Evolutionary conservation across 2,797 vertebrate genomes (phyloP).

Genomic region (Hirundo rustica): DNA sequence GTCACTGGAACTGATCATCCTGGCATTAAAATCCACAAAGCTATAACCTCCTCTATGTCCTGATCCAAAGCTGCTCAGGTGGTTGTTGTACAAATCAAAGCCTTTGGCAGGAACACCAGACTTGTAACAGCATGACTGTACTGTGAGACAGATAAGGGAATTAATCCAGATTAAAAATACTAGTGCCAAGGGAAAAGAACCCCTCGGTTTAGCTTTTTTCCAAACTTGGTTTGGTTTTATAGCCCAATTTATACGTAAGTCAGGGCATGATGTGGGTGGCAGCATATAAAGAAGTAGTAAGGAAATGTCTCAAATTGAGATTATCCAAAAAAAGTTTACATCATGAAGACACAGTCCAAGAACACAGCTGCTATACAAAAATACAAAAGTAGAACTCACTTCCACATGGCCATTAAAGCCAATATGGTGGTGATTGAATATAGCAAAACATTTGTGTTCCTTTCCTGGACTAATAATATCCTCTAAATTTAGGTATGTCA

Average conservation of each 20-base stretch:
- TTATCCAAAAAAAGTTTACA: not conserved
- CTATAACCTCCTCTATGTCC: not conserved
- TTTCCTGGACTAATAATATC: not conserved
- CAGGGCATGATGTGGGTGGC: not conserved
- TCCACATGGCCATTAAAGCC: not conserved
- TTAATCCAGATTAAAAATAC: slow-evolving; percentile 40
- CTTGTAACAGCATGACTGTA: not conserved
- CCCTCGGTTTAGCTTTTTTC: not conserved
- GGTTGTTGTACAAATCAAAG: slow-evolving; percentile 21
- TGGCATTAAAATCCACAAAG: not conserved
- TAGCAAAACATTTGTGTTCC: not conserved
- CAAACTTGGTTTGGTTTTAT: not conserved
- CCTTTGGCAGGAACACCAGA: slow-evolving; percentile 10
- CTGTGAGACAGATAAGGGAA: not conserved
- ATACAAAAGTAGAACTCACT: not conserved
- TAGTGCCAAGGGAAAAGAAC: not conserved
- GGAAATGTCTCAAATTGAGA: not conserved
- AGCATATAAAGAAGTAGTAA: not conserved
- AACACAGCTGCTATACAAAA: not conserved
- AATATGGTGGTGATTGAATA: not conserved
- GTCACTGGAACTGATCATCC: not conserved
- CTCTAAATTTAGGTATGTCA: not conserved
- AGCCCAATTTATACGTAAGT: not conserved
- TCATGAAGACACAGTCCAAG: not conserved
- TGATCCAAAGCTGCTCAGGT: slow-evolving; percentile 37